Evolutionary conservation across 2,888 invertebrate genomes (phyloP).

Genomic region (Protonemura montana): DNA sequence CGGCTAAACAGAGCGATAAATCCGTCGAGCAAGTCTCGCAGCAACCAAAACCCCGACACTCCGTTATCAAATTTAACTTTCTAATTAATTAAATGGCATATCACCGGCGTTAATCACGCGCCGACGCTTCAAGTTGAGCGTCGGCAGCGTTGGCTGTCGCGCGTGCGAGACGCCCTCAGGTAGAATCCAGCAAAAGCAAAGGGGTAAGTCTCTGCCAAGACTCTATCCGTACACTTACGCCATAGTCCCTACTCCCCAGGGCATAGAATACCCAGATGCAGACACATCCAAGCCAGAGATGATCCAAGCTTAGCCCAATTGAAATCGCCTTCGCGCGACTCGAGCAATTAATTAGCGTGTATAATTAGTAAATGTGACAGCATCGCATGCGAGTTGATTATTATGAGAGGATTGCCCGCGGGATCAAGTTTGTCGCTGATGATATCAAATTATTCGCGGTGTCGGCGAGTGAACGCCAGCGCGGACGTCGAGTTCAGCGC

Average conservation of each 20-base stretch:
- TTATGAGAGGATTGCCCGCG: background rate
- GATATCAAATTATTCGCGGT: background rate
- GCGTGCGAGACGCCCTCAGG: background rate
- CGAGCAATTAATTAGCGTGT: slow-evolving; percentile 45
- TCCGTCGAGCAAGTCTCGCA: background rate
- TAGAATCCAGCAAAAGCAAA: background rate
- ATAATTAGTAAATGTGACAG: slow-evolving; percentile 40
- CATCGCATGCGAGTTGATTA: background rate
- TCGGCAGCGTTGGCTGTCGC: background rate
- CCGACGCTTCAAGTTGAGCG: background rate
- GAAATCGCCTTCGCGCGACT: background rate
- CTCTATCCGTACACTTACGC: background rate
- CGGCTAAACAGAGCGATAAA: background rate
- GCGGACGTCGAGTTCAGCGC: background rate
- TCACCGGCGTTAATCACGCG: slow-evolving; percentile 22
- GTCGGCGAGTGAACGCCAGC: background rate
- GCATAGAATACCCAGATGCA: background rate
- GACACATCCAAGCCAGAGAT: background rate
- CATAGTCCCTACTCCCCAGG: background rate
- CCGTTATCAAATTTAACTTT: slow-evolving; percentile 20
- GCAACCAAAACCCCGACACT: background rate
- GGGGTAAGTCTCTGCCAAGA: background rate
- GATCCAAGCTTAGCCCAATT: slow-evolving; percentile 32
- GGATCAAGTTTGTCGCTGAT: background rate
- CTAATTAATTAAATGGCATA: slow-evolving; percentile 37